Evolutionary conservation across 2,888 invertebrate species (phyloP).

Genomic region (Tetanocera ferruginea): DNA sequence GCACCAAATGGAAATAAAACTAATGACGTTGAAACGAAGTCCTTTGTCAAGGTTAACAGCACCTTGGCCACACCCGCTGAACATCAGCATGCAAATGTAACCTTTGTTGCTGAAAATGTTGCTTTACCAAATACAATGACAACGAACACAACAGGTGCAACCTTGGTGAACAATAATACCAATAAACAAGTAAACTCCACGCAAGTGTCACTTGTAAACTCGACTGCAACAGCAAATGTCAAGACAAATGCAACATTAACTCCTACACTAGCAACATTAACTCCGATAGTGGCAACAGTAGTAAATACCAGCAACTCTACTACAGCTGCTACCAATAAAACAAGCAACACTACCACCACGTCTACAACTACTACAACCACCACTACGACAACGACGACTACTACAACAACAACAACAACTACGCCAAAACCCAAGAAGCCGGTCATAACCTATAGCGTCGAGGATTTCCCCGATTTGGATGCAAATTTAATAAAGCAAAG

Average conservation of each 20-base stretch:
- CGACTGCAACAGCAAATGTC: neutral
- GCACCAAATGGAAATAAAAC: neutral
- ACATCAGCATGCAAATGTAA: neutral
- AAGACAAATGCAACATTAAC: neutral
- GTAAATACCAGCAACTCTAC: neutral
- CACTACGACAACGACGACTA: slow-evolving; percentile 56
- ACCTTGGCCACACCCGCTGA: slow-evolving; percentile 3
- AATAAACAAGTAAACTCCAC: neutral
- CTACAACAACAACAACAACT: slow-evolving; percentile 60
- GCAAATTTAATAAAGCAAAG: slow-evolving; percentile 39
- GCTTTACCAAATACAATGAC: slow-evolving; percentile 7
- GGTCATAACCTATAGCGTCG: slow-evolving; percentile 70
- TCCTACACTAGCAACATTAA: neutral
- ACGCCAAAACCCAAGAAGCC: slow-evolving; percentile 72
- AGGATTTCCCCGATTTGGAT: slow-evolving; percentile 63
- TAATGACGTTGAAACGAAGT: slow-evolving; percentile 21
- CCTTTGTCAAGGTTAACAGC: neutral
- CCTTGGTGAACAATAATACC: neutral
- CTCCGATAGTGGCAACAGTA: neutral
- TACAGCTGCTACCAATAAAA: slow-evolving; percentile 31
- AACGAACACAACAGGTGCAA: neutral
- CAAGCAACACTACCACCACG: slow-evolving; percentile 24
- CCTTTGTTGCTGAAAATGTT: slow-evolving; percentile 5
- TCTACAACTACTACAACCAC: slow-evolving; percentile 54
- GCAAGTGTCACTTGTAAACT: neutral